Evolutionary conservation across 2,113 vertebrate species (phyloP).

Genomic region (Malurus cyaneus): DNA sequence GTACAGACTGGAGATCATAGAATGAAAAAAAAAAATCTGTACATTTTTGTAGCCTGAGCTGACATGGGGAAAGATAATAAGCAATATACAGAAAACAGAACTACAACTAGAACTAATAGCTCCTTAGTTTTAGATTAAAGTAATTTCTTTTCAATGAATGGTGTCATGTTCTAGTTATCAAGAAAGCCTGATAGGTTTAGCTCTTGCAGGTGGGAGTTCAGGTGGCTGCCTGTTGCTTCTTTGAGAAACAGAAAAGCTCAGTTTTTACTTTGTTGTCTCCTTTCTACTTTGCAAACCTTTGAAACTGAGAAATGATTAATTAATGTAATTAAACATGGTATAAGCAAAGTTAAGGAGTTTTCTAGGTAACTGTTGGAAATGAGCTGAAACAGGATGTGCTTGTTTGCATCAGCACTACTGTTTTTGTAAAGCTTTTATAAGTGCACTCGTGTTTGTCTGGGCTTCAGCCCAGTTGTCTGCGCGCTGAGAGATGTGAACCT

Average conservation of each 20-base stretch:
- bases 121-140: not conserved
- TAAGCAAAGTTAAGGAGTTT: not conserved
- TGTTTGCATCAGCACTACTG: not conserved
- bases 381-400: constrained; percentile 10
- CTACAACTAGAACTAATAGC: not conserved
- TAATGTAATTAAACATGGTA: not conserved
- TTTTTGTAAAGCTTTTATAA: not conserved
- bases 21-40: not conserved
- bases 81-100: not conserved
- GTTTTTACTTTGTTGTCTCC: not conserved
- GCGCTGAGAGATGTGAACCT: fast-evolving
- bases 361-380: not conserved
- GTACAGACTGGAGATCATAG: not conserved
- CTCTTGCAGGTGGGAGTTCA: not conserved
- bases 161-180: not conserved
- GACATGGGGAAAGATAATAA: not conserved
- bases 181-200: not conserved
- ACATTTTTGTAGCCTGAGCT: not conserved
- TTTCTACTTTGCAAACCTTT: not conserved
- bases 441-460: not conserved
- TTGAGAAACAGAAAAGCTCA: not conserved
- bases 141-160: not conserved
- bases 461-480: not conserved
- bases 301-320: not conserved
- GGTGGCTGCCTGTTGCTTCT: not conserved